A percentile compares a stretch with the other conserved stretches of the same genome.
These are phyloP conservation scores for Lycocorax pyrrhopterus DNA, from an alignment of 2,113 vertebrate genomes.

Conservation along the genomic window DNA sequence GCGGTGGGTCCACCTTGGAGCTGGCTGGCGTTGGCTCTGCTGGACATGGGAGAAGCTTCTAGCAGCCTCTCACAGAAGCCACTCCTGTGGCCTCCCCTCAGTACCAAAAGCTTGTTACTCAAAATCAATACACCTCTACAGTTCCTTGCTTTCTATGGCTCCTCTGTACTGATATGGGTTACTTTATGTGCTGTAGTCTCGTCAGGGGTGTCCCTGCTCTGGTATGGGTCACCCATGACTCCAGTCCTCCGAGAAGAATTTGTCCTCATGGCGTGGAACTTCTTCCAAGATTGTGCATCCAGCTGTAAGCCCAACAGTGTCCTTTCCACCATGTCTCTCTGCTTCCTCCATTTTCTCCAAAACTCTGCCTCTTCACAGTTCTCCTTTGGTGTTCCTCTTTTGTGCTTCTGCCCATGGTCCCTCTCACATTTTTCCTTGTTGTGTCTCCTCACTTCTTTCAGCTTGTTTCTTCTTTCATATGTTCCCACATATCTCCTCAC, in stretches of 20 bases:
- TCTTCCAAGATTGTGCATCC: neutral
- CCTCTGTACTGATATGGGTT: neutral
- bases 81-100: neutral
- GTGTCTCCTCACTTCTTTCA: neutral
- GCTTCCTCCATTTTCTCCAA: neutral
- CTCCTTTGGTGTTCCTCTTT: neutral
- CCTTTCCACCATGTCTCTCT: neutral
- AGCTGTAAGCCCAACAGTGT: neutral
- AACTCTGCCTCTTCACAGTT: neutral
- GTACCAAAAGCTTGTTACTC: neutral
- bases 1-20: accelerated
- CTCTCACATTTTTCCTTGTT: neutral
- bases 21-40: neutral
- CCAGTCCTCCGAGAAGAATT: neutral
- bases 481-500: neutral
- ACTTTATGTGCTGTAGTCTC: neutral
- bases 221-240: neutral
- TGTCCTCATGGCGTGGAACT: neutral
- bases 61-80: neutral
- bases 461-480: neutral
- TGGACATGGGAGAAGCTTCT: neutral
- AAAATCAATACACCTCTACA: neutral
- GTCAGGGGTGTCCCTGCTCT: neutral
- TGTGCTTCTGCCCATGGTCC: accelerated
- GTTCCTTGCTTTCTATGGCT: neutral